A percentile compares a stretch with the other conserved stretches of the same genome.
phyloP scores from a whole-genome alignment of 2,888 invertebrate species.

The Acholoe squamosa region DNA sequence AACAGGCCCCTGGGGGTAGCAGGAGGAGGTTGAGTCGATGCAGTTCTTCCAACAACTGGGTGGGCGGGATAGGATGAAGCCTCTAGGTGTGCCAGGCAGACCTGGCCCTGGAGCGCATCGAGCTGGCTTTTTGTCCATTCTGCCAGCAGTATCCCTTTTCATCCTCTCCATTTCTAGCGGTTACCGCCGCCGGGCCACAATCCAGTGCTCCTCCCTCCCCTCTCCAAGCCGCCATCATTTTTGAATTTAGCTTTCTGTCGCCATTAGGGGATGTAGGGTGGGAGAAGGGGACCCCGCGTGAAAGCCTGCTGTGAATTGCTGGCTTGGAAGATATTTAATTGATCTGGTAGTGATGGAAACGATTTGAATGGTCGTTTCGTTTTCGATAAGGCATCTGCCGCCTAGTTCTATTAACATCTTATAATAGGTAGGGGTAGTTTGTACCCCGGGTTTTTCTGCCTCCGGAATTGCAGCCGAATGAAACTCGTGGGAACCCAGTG shows the following conservation, averaged over 20 bases:
- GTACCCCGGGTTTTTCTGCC: background rate
- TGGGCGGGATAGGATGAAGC: background rate
- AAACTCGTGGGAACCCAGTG: slow-evolving; percentile 9
- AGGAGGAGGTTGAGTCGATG: slow-evolving; percentile 16
- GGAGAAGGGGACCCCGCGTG: background rate
- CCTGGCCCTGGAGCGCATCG: background rate
- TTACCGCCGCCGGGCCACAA: slow-evolving; percentile 8
- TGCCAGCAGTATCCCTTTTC: slow-evolving; percentile 13
- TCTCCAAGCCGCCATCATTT: slow-evolving; percentile 25
- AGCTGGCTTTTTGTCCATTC: slow-evolving; percentile 34
- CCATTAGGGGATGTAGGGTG: background rate
- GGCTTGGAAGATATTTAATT: slow-evolving; percentile 57
- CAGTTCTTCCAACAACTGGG: background rate
- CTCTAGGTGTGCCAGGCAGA: background rate
- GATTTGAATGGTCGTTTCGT: slow-evolving; percentile 51
- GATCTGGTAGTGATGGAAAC: slow-evolving; percentile 43
- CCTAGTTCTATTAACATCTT: slow-evolving; percentile 52
- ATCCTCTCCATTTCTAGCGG: background rate
- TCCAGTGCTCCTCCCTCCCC: background rate
- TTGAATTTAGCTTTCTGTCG: slow-evolving; percentile 54
- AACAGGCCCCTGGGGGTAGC: background rate
- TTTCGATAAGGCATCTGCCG: slow-evolving; percentile 43
- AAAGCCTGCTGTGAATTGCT: slow-evolving; percentile 13
- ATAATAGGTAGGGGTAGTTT: slow-evolving; percentile 43
- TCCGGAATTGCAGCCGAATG: slow-evolving; percentile 36